phyloP scores from a whole-genome alignment of 30 jellyfish, hydroid and myxozoan species.

The Pseudorhiza aurosa region DNA sequence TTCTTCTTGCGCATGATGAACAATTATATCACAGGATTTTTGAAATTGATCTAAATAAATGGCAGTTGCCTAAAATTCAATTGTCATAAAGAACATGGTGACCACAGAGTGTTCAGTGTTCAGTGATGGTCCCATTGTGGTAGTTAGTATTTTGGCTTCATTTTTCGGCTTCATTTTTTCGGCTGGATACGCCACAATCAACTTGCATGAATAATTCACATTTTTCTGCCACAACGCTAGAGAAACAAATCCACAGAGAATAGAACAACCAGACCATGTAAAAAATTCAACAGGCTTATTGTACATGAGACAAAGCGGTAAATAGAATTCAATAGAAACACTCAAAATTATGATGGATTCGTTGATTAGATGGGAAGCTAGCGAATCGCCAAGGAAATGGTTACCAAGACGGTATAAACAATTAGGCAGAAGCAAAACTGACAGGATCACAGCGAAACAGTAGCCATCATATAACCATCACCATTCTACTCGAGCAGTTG shows the following conservation, averaged over 20 bases:
- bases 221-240: neutral
- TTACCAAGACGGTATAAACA: constrained; percentile 26
- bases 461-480: neutral
- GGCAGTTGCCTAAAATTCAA: no score
- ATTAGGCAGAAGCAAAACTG: neutral
- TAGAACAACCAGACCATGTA: constrained; percentile 27
- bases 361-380: neutral
- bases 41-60: no score
- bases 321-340: constrained; percentile 15
- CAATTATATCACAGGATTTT: no score
- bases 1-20: no score
- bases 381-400: constrained; percentile 19
- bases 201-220: neutral
- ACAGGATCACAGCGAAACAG: neutral
- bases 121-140: no score
- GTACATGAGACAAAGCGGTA: constrained; percentile 4
- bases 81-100: no score
- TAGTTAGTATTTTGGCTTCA: no score
- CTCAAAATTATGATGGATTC: neutral
- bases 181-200: no score
- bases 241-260: neutral
- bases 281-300: neutral
- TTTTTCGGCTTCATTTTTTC: no score
- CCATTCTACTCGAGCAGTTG: neutral
- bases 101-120: no score